Conservation (phyloP, 2,797 vertebrate species). For the Enteromius radiatus region DNA sequence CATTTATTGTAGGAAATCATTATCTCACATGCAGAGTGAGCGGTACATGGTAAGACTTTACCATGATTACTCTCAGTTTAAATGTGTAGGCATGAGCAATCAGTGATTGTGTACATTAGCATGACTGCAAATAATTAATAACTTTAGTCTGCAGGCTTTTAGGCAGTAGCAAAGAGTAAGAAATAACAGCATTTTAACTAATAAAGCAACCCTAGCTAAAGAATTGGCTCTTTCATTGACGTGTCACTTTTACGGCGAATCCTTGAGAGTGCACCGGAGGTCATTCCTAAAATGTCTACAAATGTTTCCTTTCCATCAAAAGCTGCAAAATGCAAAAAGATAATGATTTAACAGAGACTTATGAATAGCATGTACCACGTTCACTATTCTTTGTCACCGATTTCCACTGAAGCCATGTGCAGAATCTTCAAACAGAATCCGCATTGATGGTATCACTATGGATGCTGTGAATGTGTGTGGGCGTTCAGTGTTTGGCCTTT, state of each 20-base stretch:
- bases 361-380: constrained; percentile 50
- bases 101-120: constrained; percentile 46
- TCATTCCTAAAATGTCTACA: constrained; percentile 14
- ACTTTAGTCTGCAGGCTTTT: constrained; percentile 35
- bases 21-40: constrained; percentile 45
- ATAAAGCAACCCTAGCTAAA: constrained; percentile 27
- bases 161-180: constrained; percentile 32
- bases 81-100: constrained; percentile 43
- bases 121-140: constrained; percentile 40
- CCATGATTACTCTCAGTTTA: constrained; percentile 27
- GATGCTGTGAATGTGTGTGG: constrained; percentile 6
- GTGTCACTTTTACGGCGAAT: constrained; percentile 29
- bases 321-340: constrained; percentile 12
- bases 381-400: constrained; percentile 42
- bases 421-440: background rate
- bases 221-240: constrained; percentile 40
- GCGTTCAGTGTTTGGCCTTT: constrained; percentile 12
- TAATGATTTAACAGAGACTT: constrained; percentile 37
- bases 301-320: constrained; percentile 1
- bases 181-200: constrained; percentile 26
- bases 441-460: constrained; percentile 11
- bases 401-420: constrained; percentile 13
- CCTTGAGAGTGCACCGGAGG: constrained; percentile 26
- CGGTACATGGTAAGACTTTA: constrained; percentile 26
- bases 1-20: constrained; percentile 43